Evolutionary conservation across 2,888 invertebrate species (phyloP), one percentile per base, ranked within the genome.

Genomic region (Palloptera scutellata): DNA sequence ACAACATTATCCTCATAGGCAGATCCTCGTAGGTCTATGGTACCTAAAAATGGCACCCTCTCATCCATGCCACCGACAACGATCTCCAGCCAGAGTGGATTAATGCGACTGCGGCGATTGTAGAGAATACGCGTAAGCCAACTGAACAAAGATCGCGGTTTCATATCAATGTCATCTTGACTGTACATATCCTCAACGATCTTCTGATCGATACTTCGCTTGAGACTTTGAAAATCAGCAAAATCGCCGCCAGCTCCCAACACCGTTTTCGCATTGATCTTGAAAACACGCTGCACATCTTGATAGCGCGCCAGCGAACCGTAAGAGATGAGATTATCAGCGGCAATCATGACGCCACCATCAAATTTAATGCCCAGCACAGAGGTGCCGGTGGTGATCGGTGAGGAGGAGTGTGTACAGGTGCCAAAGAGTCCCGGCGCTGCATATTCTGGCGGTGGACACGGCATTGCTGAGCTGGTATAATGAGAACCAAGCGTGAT

Each of bases 111-210:
- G 19, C 94, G 89, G 77, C 95, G 91, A 84, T 95, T 95, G 86
- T 99, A 99, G 76, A 98, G 87, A 3, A 98, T 91, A 64, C 98
- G 87, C 0, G 98, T 98, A 70, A 99, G 86, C 97, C 97, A 99
- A 79, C 93, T 95, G 84, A 96, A 92, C 54, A 99, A 86, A 0
- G 97, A 93, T 75, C 91, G 92, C 0, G 99, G 97, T 81, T 96
- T 96, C 81, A 97, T 87, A 64, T 88, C 88, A 65, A 96, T 91
- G 4, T 94, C 94, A 85, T 98, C 97, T 75, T 96, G 94, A 41
- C 93, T 86, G 80, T 95, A 95, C 79, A 94, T 90, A 82, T 97
- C 97, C 79, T 95, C 94, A 71, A 95, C 93, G 77, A 95, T 93
- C 71, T 84, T 84, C 58, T 83, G 82, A 63, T 84, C 84, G 40